Conservation (phyloP, 2,797 vertebrate genomes). For the Poecilia picta region DNA sequence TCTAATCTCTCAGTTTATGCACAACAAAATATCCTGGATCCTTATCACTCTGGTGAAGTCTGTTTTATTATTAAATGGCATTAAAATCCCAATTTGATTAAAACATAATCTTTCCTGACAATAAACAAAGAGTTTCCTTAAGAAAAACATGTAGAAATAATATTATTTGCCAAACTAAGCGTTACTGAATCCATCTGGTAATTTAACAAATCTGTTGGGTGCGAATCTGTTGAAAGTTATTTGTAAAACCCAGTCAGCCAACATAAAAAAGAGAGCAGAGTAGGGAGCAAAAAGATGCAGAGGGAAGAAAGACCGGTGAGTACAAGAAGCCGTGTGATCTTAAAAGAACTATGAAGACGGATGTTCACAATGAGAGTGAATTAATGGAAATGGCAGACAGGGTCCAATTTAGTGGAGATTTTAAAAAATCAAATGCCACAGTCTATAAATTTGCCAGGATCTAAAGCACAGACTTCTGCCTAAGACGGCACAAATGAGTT, state of each 20-base stretch:
- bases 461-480: slow-evolving; percentile 35
- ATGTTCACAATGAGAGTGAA: slow-evolving; percentile 50
- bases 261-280: slow-evolving; percentile 17
- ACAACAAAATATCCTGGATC: neutral
- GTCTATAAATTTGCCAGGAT: slow-evolving; percentile 61
- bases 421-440: slow-evolving; percentile 66
- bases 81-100: neutral
- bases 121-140: neutral
- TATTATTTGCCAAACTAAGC: slow-evolving; percentile 38
- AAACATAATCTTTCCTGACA: neutral
- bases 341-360: slow-evolving; percentile 57
- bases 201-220: slow-evolving; percentile 43
- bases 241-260: slow-evolving; percentile 7
- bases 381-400: slow-evolving; percentile 57
- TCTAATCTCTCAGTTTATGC: neutral
- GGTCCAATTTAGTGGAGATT: slow-evolving; percentile 60
- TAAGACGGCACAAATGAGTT: slow-evolving; percentile 28
- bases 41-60: neutral
- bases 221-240: too few relatives aligned
- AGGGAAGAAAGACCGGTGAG: slow-evolving; percentile 15
- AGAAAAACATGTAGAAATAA: neutral
- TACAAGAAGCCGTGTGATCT: slow-evolving; percentile 25
- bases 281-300: slow-evolving; percentile 22
- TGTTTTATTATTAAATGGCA: neutral
- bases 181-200: slow-evolving; percentile 16